These are phyloP conservation scores for Lycocorax pyrrhopterus DNA, from an alignment of 2,113 vertebrate species.

Conservation along the genomic window DNA sequence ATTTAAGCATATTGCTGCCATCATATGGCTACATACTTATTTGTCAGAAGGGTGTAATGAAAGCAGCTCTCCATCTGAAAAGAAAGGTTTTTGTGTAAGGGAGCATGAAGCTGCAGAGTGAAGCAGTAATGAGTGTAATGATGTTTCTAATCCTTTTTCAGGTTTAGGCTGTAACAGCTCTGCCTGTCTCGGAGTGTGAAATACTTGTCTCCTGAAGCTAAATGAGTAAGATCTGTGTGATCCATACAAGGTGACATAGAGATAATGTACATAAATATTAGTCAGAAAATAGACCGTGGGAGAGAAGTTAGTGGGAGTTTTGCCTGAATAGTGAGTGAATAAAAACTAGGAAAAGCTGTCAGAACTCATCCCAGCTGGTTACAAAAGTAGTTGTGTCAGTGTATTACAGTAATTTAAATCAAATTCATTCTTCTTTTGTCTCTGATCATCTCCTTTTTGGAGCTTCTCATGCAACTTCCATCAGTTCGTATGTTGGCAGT, in stretches of 20 bases:
- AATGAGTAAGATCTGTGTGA: constrained; percentile 14
- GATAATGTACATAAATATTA: neutral
- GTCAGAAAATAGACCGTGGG: neutral
- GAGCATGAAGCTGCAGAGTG: neutral
- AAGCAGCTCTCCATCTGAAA: neutral
- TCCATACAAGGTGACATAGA: neutral
- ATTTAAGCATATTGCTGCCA: constrained; percentile 55
- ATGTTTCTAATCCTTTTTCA: neutral
- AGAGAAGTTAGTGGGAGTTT: constrained; percentile 15
- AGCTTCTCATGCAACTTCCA: neutral
- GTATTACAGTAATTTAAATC: neutral
- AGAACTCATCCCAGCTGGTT: neutral
- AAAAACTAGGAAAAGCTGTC: constrained; percentile 1
- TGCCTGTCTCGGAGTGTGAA: neutral
- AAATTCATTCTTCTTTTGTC: neutral
- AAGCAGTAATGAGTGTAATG: neutral
- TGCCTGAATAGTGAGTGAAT: neutral
- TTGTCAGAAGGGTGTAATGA: neutral
- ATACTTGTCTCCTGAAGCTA: neutral
- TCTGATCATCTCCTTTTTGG: neutral
- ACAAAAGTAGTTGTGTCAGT: neutral
- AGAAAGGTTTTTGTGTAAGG: neutral
- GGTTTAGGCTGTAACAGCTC: neutral
- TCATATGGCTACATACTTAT: constrained; percentile 40
- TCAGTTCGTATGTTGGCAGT: neutral